Conservation (phyloP, 2,113 vertebrate species). For the Hydrochoerus hydrochaeris region DNA sequence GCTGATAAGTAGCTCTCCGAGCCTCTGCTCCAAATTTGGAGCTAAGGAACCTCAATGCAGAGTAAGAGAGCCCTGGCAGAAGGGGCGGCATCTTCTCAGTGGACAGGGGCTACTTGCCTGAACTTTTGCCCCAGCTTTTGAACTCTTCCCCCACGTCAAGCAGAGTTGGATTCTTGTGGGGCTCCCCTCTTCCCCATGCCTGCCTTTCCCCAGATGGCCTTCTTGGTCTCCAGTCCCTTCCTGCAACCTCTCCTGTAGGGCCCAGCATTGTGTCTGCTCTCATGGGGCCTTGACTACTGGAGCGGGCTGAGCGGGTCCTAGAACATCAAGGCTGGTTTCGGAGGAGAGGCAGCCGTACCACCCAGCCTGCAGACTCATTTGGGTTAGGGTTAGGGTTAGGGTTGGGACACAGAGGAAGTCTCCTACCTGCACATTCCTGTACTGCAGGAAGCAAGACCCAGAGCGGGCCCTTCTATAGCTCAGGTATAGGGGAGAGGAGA, state of each 20-base stretch:
- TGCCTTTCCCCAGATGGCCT: background rate
- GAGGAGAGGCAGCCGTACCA: background rate
- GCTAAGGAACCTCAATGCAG: background rate
- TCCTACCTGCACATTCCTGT: background rate
- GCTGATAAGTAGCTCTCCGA: background rate
- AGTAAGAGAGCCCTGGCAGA: background rate
- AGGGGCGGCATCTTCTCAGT: background rate
- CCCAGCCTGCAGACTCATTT: background rate
- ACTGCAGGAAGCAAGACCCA: background rate
- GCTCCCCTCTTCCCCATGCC: background rate
- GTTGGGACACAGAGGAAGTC: background rate
- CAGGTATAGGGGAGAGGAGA: no score
- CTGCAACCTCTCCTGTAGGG: background rate
- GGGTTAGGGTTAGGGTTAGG: no score
- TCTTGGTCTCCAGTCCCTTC: background rate
- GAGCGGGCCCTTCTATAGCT: no score
- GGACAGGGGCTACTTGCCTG: background rate
- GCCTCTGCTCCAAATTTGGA: background rate
- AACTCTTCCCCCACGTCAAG: background rate
- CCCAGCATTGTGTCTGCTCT: background rate
- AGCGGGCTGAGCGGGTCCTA: accelerated
- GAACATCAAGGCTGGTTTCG: background rate
- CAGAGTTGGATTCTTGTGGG: background rate
- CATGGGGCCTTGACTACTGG: no score
- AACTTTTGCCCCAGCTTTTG: background rate